Evolutionary conservation across 2,797 vertebrate genomes (phyloP), one percentile per base, ranked within the genome.

Genomic region (Parambassis ranga): DNA sequence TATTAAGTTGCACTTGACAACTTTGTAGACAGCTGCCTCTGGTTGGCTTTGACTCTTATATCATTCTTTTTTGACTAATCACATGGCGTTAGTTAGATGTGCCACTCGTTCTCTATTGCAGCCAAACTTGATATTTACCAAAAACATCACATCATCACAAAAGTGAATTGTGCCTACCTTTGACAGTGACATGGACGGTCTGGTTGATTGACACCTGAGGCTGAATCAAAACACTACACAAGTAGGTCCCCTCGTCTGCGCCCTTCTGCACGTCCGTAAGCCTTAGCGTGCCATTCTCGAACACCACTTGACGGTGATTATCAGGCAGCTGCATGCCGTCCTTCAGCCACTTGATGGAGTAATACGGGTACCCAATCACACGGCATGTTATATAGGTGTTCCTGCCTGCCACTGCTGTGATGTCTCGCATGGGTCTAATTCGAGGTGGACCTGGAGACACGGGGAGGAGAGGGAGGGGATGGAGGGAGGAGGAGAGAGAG

Each of bases 291-390:
- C 97, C 97, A 0, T 99, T 99, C 90, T 98, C 97, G 66, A 96
- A 98, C 70, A 99, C 95, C 89, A 97, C 95, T 92, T 99, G 97
- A 50, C 97, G 94, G 84, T 99, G 97, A 91, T 99, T 99, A 89
- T 98, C 97, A 0, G 97, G 97, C 81, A 99, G 92, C 87, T 96
- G 94, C 86, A 98, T 89, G 11, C 96, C 91, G 1, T 98, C 97
- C 87, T 98, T 98, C 87, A 96, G 96, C 97, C 97, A 99, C 88
- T 98, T 98, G 92, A 99, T 99, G 84, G 97, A 99, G 88, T 99
- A 99, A 87, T 99, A 99, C 0, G 97, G 97, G 89, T 99, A 99
- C 75, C 97, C 97, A n/a, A 98, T 98, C 83, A 99, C 97, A 35
- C 97, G 94, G 86, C 97, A 99, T 68, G 96, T 98, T 88, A 99